Base-by-base conservation (phyloP, 2,797 vertebrate genomes). In the Sciurus carolinensis region DNA sequence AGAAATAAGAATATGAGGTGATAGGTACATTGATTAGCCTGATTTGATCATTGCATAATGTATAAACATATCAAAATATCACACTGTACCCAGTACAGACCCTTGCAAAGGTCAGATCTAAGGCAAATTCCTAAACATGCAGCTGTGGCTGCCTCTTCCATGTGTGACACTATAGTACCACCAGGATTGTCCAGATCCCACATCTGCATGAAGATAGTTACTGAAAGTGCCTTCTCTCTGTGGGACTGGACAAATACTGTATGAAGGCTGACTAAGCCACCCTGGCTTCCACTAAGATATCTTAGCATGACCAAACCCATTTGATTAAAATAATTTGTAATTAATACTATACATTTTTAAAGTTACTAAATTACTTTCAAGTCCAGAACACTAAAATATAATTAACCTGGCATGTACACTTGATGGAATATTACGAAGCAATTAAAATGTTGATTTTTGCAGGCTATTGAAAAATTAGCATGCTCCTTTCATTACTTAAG, bases 371-470 rank as follows among this genome's bases (percentile, higher is more conserved):
- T 97, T 97, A 87, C 87, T 97, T 96, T 96, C 91, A 90, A 95
- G 83, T 97, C 81, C 93, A 96, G 24, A 94, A 73, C 93, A 93
- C 91, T 97, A 92, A 97, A 97, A 95, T 90, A 94, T 94, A 96
- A 97, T 98, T 95, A 96, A 69, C 36, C 84, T 76, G 80, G 94
- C 90, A 97, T 90, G 83, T 66, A 90, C 28, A 95, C 84, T 97
- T 95, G 95, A 97, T 91, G 89, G 94, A 98, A 94, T 96, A 98
- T 96, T 97, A 95, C 95, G 71, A 96, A 97, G 89, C 96, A 97
- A 97, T 98, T 98, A 97, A 97, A 96, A 93, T 90, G 91, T 94
- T 97, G 96, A 97, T 94, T 97, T 95, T 95, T 95, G 89, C 77
- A 97, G 91, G 95, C 89, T 93, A 85, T 12, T 97, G 87, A 94